Evolutionary conservation across 2,888 invertebrate genomes (phyloP), one percentile per base, ranked within the genome.

Genomic region (Campoplex nolae): DNA sequence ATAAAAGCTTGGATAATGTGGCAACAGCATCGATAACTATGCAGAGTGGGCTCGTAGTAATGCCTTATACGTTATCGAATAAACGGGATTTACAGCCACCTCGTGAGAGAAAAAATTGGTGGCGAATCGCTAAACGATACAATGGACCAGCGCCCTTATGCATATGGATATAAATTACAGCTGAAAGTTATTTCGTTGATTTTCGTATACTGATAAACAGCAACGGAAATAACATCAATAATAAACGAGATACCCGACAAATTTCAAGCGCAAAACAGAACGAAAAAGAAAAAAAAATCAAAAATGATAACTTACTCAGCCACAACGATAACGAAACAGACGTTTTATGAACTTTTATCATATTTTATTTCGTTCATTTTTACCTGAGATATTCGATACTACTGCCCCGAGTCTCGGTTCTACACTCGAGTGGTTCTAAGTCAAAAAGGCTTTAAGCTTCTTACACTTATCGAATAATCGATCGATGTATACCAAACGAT

Each of bases 41-140:
- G 70, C 70, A 58, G 75, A 65, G 65, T 68, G 83, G 74, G 48
- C 84, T 80, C 81, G 84, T 86, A 71, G 88, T 89, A 86, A 87
- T 86, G 83, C 89, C 86, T 91, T 90, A n/a, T 88, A 86, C 89
- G 87, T 89, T 88, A 85, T 83, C 85, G 86, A 90, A 91, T 91
- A 91, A 90, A 88, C 79, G 77, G 51, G 51, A 58, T 78, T 48
- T 71, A 18, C 58, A 62, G 73, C 78, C 75, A 83, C 78, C 35
- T 42, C 58, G 65, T 28, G 51, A 28, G 42, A 35, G 62, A 62
- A 71, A 71, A 79, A 79, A 58, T 58, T 65, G 75, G 76, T 76
- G 75, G 80, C 80, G 71, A 80, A 81, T 85, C 80, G 75, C 70
- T 45, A 85, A 85, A 80, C 76, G 54, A 18, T 73, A 80, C 80